These are phyloP conservation scores for Chlamydotis undulata DNA, from an alignment of 2,113 vertebrate species.

Conservation along the genomic window DNA sequence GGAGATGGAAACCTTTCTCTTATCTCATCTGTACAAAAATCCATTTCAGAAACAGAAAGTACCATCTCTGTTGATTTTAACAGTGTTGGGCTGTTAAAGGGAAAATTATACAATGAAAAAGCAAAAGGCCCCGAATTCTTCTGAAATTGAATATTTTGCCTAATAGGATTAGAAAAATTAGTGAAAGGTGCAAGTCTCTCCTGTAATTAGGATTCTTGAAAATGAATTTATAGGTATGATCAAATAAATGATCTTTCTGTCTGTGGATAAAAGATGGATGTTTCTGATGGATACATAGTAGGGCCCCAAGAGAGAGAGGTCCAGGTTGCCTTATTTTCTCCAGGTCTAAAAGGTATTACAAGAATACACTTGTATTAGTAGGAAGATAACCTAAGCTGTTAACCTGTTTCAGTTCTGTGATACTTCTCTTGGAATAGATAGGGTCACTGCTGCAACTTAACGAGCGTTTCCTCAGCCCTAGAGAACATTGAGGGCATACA, in stretches of 20 bases:
- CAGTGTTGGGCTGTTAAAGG: neutral
- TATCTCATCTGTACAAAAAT: neutral
- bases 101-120: neutral
- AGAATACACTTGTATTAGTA: neutral
- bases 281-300: neutral
- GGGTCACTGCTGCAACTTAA: neutral
- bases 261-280: neutral
- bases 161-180: neutral
- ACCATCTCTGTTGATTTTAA: neutral
- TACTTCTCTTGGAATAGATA: neutral
- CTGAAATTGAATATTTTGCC: neutral
- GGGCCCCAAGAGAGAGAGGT: neutral
- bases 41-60: neutral
- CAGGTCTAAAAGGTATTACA: neutral
- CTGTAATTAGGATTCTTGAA: neutral
- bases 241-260: neutral
- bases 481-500: rapidly evolving
- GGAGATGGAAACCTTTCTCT: neutral
- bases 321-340: neutral
- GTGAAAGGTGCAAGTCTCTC: neutral
- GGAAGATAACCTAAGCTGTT: neutral
- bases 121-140: neutral
- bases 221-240: neutral
- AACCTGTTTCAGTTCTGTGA: neutral
- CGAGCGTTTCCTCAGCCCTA: neutral